phyloP scores from a whole-genome alignment of 1,140 invertebrate species.

The Hyphantria cunea region DNA sequence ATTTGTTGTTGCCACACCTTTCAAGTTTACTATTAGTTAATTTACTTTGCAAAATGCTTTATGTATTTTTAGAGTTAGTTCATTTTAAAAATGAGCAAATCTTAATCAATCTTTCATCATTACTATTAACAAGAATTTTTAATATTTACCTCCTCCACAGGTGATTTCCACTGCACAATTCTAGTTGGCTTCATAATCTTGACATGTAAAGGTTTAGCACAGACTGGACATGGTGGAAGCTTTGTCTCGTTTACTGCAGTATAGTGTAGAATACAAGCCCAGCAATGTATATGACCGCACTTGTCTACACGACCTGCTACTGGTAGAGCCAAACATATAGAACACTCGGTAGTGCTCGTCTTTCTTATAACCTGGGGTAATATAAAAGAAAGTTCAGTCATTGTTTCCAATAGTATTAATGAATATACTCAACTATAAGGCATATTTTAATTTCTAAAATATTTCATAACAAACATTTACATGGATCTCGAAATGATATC shows the following conservation, averaged over 20 bases:
- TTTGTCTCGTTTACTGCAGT: constrained; percentile 88
- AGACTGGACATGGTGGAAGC: constrained; percentile 93
- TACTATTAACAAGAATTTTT: neutral
- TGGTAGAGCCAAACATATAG: constrained; percentile 94
- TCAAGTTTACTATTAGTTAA: too few species aligned
- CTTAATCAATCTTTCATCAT: neutral
- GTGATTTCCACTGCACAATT: constrained; percentile 63
- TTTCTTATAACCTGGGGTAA: constrained; percentile 62
- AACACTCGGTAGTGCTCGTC: constrained; percentile 89
- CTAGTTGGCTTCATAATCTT: constrained; percentile 87
- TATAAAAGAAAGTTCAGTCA: neutral
- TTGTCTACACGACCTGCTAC: constrained; percentile 94
- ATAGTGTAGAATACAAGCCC: constrained; percentile 97
- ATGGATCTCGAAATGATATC: too few species aligned
- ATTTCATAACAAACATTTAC: too few species aligned
- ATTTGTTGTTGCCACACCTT: too few species aligned
- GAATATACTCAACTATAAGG: too few species aligned
- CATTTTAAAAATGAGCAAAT: too few species aligned
- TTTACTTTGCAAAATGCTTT: too few species aligned
- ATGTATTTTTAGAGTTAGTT: too few species aligned
- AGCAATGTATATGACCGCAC: constrained; percentile 98
- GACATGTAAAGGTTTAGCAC: constrained; percentile 89
- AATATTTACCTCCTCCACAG: constrained; percentile 58
- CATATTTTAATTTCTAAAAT: neutral
- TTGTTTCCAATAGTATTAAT: neutral